Evolutionary conservation across 2,113 vertebrate species (phyloP).

Genomic region (Cynoglossus semilaevis): DNA sequence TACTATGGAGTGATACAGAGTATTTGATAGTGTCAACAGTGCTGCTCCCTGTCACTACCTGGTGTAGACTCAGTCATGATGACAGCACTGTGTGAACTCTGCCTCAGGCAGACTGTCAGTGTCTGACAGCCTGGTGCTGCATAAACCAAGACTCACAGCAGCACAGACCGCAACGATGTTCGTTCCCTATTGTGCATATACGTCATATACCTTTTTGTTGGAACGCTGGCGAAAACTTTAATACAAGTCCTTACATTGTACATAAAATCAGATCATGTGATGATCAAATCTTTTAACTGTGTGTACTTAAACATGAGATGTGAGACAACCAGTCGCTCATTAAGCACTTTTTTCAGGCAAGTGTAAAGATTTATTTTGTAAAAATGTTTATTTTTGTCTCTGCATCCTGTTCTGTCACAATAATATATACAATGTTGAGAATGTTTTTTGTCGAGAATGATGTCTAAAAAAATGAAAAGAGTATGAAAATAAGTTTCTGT

Average conservation of each 20-base stretch:
- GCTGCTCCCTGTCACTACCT: conserved; percentile 56
- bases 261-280: conserved; percentile 44
- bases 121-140: conserved; percentile 17
- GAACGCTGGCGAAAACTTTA: conserved; percentile 23
- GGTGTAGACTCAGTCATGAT: conserved; percentile 57
- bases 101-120: conserved; percentile 22
- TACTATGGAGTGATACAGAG: conserved; percentile 20
- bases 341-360: conserved; percentile 75
- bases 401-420: conserved; percentile 54
- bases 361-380: conserved; percentile 72
- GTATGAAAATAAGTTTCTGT: conserved; percentile 1
- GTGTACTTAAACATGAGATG: conserved; percentile 34
- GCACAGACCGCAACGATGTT: conserved; percentile 13
- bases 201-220: conserved; percentile 27
- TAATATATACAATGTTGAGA: conserved; percentile 57
- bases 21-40: conserved; percentile 35
- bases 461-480: conserved; percentile 33
- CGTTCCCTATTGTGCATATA: conserved; percentile 19
- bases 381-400: conserved; percentile 68
- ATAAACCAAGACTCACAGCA: conserved; percentile 24
- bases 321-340: conserved; percentile 50
- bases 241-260: conserved; percentile 35
- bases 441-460: conserved; percentile 38
- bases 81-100: conserved; percentile 36
- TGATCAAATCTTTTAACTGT: conserved; percentile 45